Base-by-base conservation (phyloP, 1,140 invertebrate species). In the Polyergus mexicanus region DNA sequence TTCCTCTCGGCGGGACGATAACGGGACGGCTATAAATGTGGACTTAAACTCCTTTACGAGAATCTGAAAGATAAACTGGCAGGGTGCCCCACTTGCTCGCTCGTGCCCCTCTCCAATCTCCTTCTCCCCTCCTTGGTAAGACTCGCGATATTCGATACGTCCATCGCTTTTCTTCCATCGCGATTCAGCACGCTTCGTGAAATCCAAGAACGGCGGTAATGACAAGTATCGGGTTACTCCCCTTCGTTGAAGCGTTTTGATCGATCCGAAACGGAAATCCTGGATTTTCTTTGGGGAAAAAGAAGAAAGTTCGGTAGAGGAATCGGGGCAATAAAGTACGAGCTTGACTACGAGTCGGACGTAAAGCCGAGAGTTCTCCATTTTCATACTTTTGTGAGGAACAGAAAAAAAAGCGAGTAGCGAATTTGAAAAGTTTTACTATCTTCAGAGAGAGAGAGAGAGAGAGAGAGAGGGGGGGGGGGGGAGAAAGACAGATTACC, bases 31-130 rank as follows among this genome's bases (percentile, higher is more conserved):
- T 84, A 90, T 91, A 91, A 91, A 90, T 89, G 90, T 84, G 85
- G 60, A 87, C 89, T 90, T 88, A 85, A 88, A 86, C 83, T 78
- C 87, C 76, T 85, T 88, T 88, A 84, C 83, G 84, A 86, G 80
- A 62, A 86, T 78, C 56, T 83, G 68, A 88, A 85, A 65, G 88
- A 89, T 86, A 75, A 86, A 87, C 56, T 47, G 81, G 84, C 66
- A 80, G 72, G 38, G 19, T 78, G 32, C 54, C 28, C n/a, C 54
- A 2, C 16, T 11, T 19, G 13, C 22, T 38, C 47, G 11, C 47
- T n/a, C n/a, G 4, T n/a, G 11, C 35, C 44, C 1, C 35, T 8
- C 19, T 38, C 7, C 75, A 1, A 13, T 13, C 16, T 11, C 22
- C 35, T 19, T 28, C 16, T 25, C 13, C 22, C 16, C 56, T 16